Conservation (phyloP, 2,797 vertebrate genomes). For the Telmatherina bonti region DNA sequence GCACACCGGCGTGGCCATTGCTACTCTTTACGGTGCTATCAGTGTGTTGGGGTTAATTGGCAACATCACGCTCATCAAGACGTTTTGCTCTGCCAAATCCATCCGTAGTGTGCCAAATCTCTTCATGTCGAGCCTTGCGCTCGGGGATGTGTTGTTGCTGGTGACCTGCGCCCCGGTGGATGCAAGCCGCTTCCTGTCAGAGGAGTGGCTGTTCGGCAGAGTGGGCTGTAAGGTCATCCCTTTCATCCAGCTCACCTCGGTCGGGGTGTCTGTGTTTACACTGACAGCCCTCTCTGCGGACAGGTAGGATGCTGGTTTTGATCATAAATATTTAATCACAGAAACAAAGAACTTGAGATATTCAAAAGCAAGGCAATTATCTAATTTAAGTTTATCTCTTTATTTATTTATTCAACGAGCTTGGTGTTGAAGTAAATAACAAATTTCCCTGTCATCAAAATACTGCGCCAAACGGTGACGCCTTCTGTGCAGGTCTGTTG, state of each 20-base stretch:
- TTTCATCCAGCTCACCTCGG: slow-evolving; percentile 96
- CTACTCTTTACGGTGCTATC: slow-evolving; percentile 89
- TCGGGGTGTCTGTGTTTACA: slow-evolving; percentile 97
- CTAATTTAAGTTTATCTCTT: neutral
- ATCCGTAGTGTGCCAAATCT: slow-evolving; percentile 92
- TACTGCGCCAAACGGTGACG: too few species aligned
- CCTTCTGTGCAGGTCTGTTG: too few species aligned
- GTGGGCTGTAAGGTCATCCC: slow-evolving; percentile 96
- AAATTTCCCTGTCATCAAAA: too few species aligned
- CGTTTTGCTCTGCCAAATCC: slow-evolving; percentile 92
- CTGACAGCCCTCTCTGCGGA: slow-evolving; percentile 96
- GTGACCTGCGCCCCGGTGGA: slow-evolving; percentile 96
- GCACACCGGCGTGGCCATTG: slow-evolving; percentile 87
- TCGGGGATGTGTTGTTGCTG: slow-evolving; percentile 93
- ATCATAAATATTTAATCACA: neutral
- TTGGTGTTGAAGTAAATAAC: too few species aligned
- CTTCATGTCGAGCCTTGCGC: slow-evolving; percentile 95
- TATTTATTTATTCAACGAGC: too few species aligned
- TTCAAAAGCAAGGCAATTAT: neutral
- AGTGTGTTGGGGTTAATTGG: slow-evolving; percentile 90
- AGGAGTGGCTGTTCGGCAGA: slow-evolving; percentile 95
- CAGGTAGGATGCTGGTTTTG: slow-evolving; percentile 83
- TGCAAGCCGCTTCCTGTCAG: slow-evolving; percentile 92
- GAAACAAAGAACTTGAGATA: neutral
- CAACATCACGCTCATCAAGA: slow-evolving; percentile 95